Evolutionary conservation across 64 coral and sea anemone genomes (phyloP), one percentile per base, ranked within the genome.

Genomic region (Platygyra sinensis): DNA sequence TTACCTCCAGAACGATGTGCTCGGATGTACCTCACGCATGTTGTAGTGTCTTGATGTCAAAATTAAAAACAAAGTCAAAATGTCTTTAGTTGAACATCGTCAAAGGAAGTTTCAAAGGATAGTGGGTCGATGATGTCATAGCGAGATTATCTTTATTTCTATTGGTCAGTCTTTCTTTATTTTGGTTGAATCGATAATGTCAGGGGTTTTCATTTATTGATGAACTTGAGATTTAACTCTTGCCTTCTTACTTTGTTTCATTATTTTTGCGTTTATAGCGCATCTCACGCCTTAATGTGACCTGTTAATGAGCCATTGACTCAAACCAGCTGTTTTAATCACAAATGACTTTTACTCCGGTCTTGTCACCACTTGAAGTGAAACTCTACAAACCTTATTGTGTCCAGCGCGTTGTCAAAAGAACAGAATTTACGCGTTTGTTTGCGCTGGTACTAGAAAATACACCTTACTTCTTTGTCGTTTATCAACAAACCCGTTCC

Each of bases 281-380:
- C 80, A n/a, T 71, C 72, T 85, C n/a, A 10, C 62, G 27, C 81
- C 39, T 85, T 27, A 85, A 46, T 85, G 22, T 36, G 5, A 72
- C 9, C 7, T 33, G 28, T 22, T 85, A 85, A 85, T 85, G 32
- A 63, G 10, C 20, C 60, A 69, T 49, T 85, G 62, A 85, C 22
- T 51, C 10, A 28, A 27, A 15, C 63, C 62, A 85, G 42, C 81
- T 85, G 63, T 32, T 25, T 50, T 16, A 49, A 16, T 83, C 16
- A 3, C 25, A 61, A 60, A 0, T 24, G 42, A 22, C 52, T 60
- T 60, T 80, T 62, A 32, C 79, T 20, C 10, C 32, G 13, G 3
- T 46, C 25, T 10, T 8, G 67, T 67, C 63, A 67, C 14, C 42
- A n/a, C 81, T 38, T 51, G 13, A 85, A 85, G 71, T 42, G 80